phyloP scores from a whole-genome alignment of 2,113 vertebrate genomes.

The Rafetus swinhoei region DNA sequence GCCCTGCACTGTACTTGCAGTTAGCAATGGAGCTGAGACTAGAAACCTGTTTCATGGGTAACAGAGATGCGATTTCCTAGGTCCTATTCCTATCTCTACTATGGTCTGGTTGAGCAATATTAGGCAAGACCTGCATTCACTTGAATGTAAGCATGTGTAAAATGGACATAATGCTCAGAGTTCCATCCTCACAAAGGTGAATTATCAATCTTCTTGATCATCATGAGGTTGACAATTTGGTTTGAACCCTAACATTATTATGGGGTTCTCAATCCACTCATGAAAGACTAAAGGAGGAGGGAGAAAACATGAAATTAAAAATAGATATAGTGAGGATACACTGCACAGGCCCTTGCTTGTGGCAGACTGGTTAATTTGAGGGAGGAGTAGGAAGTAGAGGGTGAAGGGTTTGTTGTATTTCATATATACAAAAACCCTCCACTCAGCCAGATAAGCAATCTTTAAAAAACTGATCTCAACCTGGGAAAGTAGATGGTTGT shows the following conservation, averaged over 20 bases:
- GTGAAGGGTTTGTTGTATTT: background rate
- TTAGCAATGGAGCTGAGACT: background rate
- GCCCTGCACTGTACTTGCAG: background rate
- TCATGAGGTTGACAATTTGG: background rate
- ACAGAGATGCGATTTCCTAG: background rate
- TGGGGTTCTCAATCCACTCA: background rate
- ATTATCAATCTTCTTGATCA: background rate
- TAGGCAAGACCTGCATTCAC: background rate
- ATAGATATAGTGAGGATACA: background rate
- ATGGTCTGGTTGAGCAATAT: background rate
- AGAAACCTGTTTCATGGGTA: accelerated
- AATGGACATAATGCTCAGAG: background rate
- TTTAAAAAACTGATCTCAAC: background rate
- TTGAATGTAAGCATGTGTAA: background rate
- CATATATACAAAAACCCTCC: background rate
- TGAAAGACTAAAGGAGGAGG: background rate
- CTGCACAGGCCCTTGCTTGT: background rate
- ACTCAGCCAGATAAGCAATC: background rate
- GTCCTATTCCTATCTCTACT: background rate
- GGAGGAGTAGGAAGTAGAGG: background rate
- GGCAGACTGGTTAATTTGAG: background rate
- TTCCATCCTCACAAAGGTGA: background rate
- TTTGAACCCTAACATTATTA: background rate
- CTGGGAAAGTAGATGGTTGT: background rate
- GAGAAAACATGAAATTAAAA: background rate